phyloP scores from a whole-genome alignment of 2,113 vertebrate genomes.

The Nothoprocta perdicaria region DNA sequence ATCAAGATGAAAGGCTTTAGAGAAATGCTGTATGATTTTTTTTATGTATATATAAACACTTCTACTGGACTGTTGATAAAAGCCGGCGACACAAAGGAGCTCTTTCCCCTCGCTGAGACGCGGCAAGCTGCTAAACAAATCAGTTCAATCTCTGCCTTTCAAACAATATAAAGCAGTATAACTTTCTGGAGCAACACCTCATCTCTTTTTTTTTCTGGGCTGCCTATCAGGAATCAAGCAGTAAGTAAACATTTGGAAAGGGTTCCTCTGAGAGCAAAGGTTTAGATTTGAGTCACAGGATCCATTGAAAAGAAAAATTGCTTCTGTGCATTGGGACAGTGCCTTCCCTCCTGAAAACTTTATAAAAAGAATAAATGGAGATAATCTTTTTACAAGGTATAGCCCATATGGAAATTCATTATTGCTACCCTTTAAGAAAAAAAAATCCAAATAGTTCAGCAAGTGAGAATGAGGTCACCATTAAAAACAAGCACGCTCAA shows the following conservation, averaged over 20 bases:
- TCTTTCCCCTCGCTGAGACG: slow-evolving; percentile 22
- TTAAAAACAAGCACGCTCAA: not conserved
- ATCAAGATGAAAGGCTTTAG: slow-evolving; percentile 39
- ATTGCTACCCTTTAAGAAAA: slow-evolving; percentile 18
- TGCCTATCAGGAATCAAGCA: slow-evolving; percentile 71
- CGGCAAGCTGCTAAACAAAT: slow-evolving; percentile 64
- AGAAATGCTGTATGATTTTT: slow-evolving; percentile 31
- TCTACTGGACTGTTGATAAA: slow-evolving; percentile 53
- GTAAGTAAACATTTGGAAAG: slow-evolving; percentile 79
- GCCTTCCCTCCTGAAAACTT: slow-evolving; percentile 73
- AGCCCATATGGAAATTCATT: slow-evolving; percentile 75
- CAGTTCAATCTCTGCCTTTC: slow-evolving; percentile 68
- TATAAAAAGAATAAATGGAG: slow-evolving; percentile 65
- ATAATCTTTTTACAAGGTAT: slow-evolving; percentile 80
- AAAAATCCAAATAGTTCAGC: slow-evolving; percentile 21
- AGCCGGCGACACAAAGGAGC: slow-evolving; percentile 37
- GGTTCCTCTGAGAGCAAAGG: slow-evolving; percentile 71
- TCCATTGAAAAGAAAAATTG: slow-evolving; percentile 77
- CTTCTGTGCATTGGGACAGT: slow-evolving; percentile 75
- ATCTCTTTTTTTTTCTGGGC: slow-evolving; percentile 56
- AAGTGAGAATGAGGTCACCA: slow-evolving; percentile 19
- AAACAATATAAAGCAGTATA: slow-evolving; percentile 70
- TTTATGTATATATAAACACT: slow-evolving; percentile 12
- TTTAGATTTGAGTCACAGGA: slow-evolving; percentile 75
- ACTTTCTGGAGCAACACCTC: slow-evolving; percentile 69